A percentile compares a stretch with the other conserved stretches of the same genome.
These are phyloP conservation scores for Dendronephthya gigantea DNA, from an alignment of 64 coral and sea anemone species.

Conservation along the genomic window DNA sequence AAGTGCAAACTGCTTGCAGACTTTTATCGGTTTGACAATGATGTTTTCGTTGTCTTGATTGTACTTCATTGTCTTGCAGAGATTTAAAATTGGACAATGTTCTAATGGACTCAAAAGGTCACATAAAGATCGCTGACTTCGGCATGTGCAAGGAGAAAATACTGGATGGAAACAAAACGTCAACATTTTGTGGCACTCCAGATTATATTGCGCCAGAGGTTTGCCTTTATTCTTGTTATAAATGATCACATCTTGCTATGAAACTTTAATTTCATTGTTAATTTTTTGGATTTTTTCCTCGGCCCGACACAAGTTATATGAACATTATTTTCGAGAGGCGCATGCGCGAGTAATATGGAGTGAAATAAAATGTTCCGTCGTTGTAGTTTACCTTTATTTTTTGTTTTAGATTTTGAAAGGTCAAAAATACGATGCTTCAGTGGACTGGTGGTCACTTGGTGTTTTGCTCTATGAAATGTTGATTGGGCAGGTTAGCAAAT, in stretches of 20 bases:
- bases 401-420: constrained; percentile 72
- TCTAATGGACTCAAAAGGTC: constrained; percentile 72
- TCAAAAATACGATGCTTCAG: constrained; percentile 76
- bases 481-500: constrained; percentile 94
- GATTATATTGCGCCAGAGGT: constrained; percentile 99
- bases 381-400: background rate
- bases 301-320: too few species aligned
- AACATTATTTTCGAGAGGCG: too few species aligned
- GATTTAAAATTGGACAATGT: constrained; percentile 95
- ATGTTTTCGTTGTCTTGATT: background rate
- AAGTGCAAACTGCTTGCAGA: background rate
- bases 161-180: constrained; percentile 53
- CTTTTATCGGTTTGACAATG: background rate
- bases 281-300: too few species aligned
- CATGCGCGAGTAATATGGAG: too few species aligned
- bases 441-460: constrained; percentile 98
- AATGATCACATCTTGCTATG: too few species aligned
- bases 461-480: constrained; percentile 95
- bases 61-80: constrained; percentile 23
- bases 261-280: too few species aligned
- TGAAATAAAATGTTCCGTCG: too few species aligned
- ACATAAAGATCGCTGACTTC: constrained; percentile 88
- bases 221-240: background rate
- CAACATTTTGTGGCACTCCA: constrained; percentile 92
- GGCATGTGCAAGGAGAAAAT: constrained; percentile 96